Base-by-base conservation (phyloP, 1,140 invertebrate genomes). In the Drosophila nasuta region DNA sequence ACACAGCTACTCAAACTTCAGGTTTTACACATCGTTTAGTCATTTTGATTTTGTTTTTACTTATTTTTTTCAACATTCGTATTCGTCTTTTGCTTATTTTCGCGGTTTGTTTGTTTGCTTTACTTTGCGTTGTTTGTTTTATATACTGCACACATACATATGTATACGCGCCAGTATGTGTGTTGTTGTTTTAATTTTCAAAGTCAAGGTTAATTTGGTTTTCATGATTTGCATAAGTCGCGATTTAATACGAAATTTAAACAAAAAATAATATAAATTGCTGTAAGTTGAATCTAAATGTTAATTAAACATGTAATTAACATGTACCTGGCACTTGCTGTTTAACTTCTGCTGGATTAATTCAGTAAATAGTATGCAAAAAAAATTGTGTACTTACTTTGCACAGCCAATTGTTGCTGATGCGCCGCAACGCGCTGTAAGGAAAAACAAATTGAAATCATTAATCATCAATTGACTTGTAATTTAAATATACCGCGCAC, bases 361-460 rank as follows among this genome's bases (percentile, higher is more conserved):
- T 28, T 58, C 51, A 56, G 52, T 49, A 25, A 63, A 45, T 54
- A 48, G 45, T 20, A 43, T 30, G 15, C 0, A 28, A 17, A 41
- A 28, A 28, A 41, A 35, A 17, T 62, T 15, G 28, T 63, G 28
- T 82, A 92, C 94, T 95, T 90, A 96, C 95, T 94, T 92, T 94
- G 94, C 38, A 94, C 92, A 64, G 95, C 93, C 76, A 93, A 74
- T 75, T 95, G 94, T 76, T 95, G 93, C 75, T 95, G 95, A 88
- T 95, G 95, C 48, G 94, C 94, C 67, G 94, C 94, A 79, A 94
- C 94, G 92, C 94, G 95, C 95, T 96, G 94, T 64, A 38, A 25
- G 0, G 95, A 95, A 56, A 83, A 91, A 90, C 91, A 89, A 82
- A 38, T 87, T 79, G 71, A 75, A 48, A 72, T 20, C 51, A 20